Base-by-base conservation (phyloP, 2,888 invertebrate genomes). In the Drosophila glabriapex region DNA sequence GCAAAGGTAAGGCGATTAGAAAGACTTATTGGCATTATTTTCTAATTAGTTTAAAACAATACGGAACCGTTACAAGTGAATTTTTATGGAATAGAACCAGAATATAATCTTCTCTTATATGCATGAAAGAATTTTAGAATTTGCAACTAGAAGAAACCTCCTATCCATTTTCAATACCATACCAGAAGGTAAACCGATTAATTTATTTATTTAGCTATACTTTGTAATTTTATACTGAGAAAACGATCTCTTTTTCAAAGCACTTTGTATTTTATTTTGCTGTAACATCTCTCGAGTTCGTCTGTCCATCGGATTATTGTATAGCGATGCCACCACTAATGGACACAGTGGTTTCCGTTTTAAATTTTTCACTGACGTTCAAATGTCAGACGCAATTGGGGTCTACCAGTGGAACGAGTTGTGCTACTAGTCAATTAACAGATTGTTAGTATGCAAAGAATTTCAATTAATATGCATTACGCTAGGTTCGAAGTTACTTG, bases 401-500 rank as follows among this genome's bases (percentile, higher is more conserved):
- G 49, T 59, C 31, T 37, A 55, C 19, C 68, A 69, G 64, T 76
- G 69, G 50, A 81, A 80, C 86, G 43, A 80, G 81, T 85, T 80
- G 67, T 63, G 59, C 56, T 68, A 68, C 56, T 39, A 31, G 28
- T 49, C 25, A 31, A 60, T 70, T 72, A 76, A 76, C 59, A 63
- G 68, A 85, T 88, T 82, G 88, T 86, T 86, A 86, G 90, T 83
- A 89, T 86, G 80, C 86, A 87, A 80, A 75, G 73, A 80, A 89
- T 85, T 71, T 75, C 60, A 68, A 80, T 70, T 74, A 63, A 49
- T 56, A 67, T 52, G 50, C 61, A 62, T 50, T 63, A 22, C 35
- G 31, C 10, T 58, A 43, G 60, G 22, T 52, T 64, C 10, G 41
- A 29, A 50, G 46, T 68, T 59, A 64, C 53, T 68, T 33, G 65